A percentile compares a stretch with the other conserved stretches of the same genome.
Evolutionary conservation across 1,140 invertebrate genomes (phyloP).

Genomic region (Drosophila albomicans): DNA sequence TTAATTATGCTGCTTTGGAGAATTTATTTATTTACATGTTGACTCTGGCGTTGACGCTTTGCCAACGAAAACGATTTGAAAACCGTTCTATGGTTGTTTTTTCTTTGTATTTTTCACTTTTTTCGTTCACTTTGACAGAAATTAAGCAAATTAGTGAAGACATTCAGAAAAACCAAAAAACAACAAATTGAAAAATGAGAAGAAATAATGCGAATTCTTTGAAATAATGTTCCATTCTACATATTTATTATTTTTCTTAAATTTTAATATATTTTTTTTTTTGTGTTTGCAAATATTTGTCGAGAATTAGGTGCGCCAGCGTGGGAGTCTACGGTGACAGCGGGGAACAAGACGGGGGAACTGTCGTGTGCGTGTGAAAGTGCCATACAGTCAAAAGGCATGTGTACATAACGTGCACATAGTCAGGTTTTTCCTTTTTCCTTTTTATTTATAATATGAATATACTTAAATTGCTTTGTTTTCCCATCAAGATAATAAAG

Average conservation of each 20-base stretch:
- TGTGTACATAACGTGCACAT: slow-evolving; percentile 31
- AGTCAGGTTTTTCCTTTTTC: slow-evolving; percentile 36
- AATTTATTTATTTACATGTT: slow-evolving; percentile 69
- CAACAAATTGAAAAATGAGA: slow-evolving; percentile 43
- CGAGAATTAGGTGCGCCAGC: slow-evolving; percentile 67
- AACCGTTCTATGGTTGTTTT: slow-evolving; percentile 22
- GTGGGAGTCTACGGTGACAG: slow-evolving; percentile 28
- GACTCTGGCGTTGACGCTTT: slow-evolving; percentile 45
- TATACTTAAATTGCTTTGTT: slow-evolving; percentile 34
- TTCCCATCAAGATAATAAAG: slow-evolving; percentile 31
- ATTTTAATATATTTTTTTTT: background rate
- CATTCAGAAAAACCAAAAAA: slow-evolving; percentile 49
- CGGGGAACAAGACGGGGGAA: background rate
- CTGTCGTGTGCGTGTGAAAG: slow-evolving; percentile 64
- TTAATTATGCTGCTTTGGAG: slow-evolving; percentile 72
- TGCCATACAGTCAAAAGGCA: slow-evolving; percentile 41
- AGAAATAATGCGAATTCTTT: slow-evolving; percentile 52
- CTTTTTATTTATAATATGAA: slow-evolving; percentile 19
- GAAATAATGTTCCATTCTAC: slow-evolving; percentile 43
- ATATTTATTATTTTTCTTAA: slow-evolving; percentile 29
- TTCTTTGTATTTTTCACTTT: background rate
- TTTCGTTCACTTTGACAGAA: slow-evolving; percentile 58
- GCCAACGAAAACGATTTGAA: slow-evolving; percentile 57
- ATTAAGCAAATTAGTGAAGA: slow-evolving; percentile 77
- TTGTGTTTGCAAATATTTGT: slow-evolving; percentile 40